A percentile compares a stretch with the other conserved stretches of the same genome.
Conservation (phyloP, 2,888 invertebrate species). For the Panorpa germanica region DNA sequence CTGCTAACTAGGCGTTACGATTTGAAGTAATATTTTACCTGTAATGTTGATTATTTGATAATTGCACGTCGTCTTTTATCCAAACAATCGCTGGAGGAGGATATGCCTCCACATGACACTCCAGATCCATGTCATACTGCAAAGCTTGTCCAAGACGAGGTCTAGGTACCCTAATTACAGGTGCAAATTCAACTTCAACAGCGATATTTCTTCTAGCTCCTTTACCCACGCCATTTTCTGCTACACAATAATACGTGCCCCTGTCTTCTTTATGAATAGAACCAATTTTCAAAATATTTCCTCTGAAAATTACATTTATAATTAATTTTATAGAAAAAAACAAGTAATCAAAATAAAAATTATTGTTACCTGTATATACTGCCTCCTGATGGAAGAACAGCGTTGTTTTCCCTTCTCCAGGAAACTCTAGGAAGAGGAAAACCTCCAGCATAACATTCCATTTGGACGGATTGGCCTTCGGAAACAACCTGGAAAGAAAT, state of each 20-base stretch:
- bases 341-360: constrained; percentile 5
- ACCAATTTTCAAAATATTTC: constrained; percentile 59
- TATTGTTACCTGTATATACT: constrained; percentile 43
- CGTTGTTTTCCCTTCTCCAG: constrained; percentile 86
- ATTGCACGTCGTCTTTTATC: constrained; percentile 65
- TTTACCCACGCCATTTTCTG: constrained; percentile 74
- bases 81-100: constrained; percentile 85
- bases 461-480: constrained; percentile 37
- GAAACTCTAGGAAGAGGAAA: constrained; percentile 71
- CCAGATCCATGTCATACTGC: constrained; percentile 86
- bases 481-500: constrained; percentile 19
- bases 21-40: too few relatives aligned
- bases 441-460: constrained; percentile 80
- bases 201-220: constrained; percentile 74
- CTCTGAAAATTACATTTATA: constrained; percentile 31
- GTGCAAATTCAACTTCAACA: constrained; percentile 77
- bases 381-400: constrained; percentile 79
- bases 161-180: constrained; percentile 66
- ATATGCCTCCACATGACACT: constrained; percentile 88
- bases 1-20: too few relatives aligned
- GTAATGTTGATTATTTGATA: constrained; percentile 83
- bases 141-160: constrained; percentile 71
- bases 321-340: not conserved
- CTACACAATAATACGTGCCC: constrained; percentile 87
- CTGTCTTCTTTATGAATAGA: constrained; percentile 72